Evolutionary conservation across 1,140 invertebrate species (phyloP), one percentile per base, ranked within the genome.

Genomic region (Geopemphigus sp.): DNA sequence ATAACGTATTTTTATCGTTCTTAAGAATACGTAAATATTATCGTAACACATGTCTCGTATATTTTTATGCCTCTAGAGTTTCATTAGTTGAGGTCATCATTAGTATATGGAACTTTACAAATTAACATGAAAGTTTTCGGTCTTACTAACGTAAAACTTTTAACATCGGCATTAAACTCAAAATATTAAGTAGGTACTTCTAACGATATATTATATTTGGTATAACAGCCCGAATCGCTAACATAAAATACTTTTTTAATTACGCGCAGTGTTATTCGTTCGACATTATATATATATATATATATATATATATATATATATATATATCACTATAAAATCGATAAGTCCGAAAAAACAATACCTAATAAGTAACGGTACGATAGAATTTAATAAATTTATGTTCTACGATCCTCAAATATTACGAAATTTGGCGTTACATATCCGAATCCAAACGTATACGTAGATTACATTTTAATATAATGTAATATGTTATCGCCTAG

Each of bases 71-170:
- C 6, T 32, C 1, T n/a, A 66, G 19, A 66, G 17, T 66, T 22
- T 45, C n/a, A 66, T 66, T 45, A 66, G 12, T 17, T 66, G 39
- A 3, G 5, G 0, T 45, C 39, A 39, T 66, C n/a, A 45, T 45
- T 22, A 45, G 32, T 45, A 17, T 14, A 32, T 61, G 29, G 5
- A 66, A 66, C 63, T 66, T 45, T 14, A 66, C 32, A 47, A n/a
- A 45, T 8, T 11, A 22, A 66, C 39, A n/a, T 63, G 26, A 66
- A 66, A 66, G n/a, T 45, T 66, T 66, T 66, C 19, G 15, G n/a
- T 66, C 12, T 15, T 11, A 0, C n/a, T 45, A 50, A 5, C 45
- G 39, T 32, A 32, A 63, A 63, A 26, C 29, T 63, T n/a, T 61
- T 32, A 63, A 63, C 61, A 10, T 32, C 61, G 32, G 61, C 32